Conservation (phyloP, 2,113 vertebrate genomes). For the Thamnophis sirtalis region DNA sequence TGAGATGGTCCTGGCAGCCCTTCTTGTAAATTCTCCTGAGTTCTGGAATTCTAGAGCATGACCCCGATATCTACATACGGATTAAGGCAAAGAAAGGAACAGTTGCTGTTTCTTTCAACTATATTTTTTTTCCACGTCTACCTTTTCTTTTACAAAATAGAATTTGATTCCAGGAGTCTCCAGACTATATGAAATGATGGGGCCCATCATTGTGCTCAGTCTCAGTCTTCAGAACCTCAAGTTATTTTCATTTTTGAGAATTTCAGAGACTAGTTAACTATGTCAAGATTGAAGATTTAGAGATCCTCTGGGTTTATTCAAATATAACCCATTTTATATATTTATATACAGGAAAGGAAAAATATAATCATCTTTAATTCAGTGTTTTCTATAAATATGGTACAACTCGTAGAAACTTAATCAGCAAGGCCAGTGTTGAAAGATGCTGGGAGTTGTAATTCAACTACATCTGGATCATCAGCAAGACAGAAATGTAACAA, state of each 20-base stretch:
- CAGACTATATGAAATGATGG: not conserved
- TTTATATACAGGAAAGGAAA: not conserved
- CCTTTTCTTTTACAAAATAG: not conserved
- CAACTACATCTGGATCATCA: not conserved
- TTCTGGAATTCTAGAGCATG: not conserved
- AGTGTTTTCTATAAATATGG: not conserved
- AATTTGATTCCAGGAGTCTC: not conserved
- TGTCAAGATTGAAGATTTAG: not conserved
- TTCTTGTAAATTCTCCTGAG: not conserved
- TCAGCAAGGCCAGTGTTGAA: not conserved
- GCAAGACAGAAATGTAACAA: not conserved
- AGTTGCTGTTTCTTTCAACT: not conserved
- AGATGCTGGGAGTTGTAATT: not conserved
- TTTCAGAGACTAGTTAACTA: not conserved
- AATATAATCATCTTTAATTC: not conserved
- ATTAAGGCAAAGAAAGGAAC: not conserved
- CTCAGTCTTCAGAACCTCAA: not conserved
- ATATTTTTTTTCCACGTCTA: not conserved
- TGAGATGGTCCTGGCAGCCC: not conserved
- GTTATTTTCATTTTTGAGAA: not conserved
- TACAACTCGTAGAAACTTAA: not conserved
- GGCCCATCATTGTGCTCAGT: not conserved
- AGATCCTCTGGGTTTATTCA: not conserved
- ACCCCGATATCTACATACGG: not conserved
- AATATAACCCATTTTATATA: not conserved